Conservation (phyloP, 2,113 vertebrate species). For the Condylura cristata region DNA sequence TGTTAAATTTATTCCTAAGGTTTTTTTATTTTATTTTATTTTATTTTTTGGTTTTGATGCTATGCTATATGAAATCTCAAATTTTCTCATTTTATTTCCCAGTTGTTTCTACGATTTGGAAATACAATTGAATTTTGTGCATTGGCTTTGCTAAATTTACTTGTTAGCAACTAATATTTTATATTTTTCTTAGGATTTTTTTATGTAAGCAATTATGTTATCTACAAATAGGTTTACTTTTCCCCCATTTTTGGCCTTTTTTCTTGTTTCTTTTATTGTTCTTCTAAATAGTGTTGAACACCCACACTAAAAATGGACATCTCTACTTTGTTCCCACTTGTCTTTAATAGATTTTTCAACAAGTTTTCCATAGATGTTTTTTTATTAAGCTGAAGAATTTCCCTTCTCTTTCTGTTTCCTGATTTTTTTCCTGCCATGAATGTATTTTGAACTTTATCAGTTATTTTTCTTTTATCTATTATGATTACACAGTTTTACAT, state of each 20-base stretch:
- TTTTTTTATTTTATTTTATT: too few relatives aligned
- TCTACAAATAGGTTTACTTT: neutral
- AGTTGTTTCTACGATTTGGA: neutral
- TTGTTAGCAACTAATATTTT: conserved; percentile 1
- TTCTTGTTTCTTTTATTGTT: neutral
- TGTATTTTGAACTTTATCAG: neutral
- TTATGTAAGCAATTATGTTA: neutral
- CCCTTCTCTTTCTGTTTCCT: neutral
- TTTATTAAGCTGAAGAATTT: neutral
- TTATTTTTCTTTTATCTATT: neutral
- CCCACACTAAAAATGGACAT: neutral
- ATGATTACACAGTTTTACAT: neutral
- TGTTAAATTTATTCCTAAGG: conserved; percentile 19
- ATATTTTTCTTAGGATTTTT: conserved; percentile 17
- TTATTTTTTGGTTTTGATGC: neutral
- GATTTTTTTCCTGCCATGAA: neutral
- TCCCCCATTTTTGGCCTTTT: neutral
- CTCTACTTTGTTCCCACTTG: neutral
- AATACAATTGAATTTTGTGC: conserved; percentile 1
- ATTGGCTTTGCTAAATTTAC: neutral
- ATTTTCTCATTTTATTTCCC: neutral
- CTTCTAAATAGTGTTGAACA: neutral
- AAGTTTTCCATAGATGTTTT: too few relatives aligned
- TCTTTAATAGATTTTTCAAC: neutral
- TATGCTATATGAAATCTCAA: neutral